Base-by-base conservation (phyloP, 2,113 vertebrate genomes). In the Sprattus sprattus region DNA sequence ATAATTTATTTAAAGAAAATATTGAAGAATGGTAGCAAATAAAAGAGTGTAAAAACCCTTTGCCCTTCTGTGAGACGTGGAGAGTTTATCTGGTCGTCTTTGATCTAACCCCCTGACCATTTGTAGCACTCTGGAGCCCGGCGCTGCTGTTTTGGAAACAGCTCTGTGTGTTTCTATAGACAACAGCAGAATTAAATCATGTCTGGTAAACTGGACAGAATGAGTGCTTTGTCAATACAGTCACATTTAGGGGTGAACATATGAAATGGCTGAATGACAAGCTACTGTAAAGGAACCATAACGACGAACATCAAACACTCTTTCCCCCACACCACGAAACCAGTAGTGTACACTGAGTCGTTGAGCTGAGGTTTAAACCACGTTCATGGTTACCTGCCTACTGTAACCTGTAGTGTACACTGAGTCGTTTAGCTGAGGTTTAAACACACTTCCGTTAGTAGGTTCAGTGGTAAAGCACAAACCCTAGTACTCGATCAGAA, bases 141-240 rank as follows among this genome's bases (percentile, higher is more conserved):
- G 16, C 4, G 0, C 39, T 7, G 18, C 18, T 94, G 90, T 94
- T 95, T 91, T 92, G 93, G 86, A 93, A 94, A 95, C 92, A 94
- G 85, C 89, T 88, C n/a, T 75, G 84, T 57, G 4, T 93, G 92
- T 94, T 93, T 83, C 85, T 10, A 93, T 45, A 89, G 52, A 91
- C 85, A 93, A 93, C 91, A 90, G 85, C 5, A 50, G 32, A 0
- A 64, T 83, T 45, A 0, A 5, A 45, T 91, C 32, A 83, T 52
- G 87, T 87, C 46, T 81, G 22, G 86, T 75, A 83, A 81, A 20
- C 85, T 82, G 45, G 52, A 16, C 52, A 28, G 47, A 22, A n/a
- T 45, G n/a, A 52, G 54, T 83, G 32, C 32, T 64, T n/a, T 78
- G 71, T 39, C 25, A 39, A 13, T 28, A 71, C 64, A 32, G 64